These are phyloP conservation scores for Drosophila azteca DNA, from an alignment of 1,140 invertebrate species.

Conservation along the genomic window DNA sequence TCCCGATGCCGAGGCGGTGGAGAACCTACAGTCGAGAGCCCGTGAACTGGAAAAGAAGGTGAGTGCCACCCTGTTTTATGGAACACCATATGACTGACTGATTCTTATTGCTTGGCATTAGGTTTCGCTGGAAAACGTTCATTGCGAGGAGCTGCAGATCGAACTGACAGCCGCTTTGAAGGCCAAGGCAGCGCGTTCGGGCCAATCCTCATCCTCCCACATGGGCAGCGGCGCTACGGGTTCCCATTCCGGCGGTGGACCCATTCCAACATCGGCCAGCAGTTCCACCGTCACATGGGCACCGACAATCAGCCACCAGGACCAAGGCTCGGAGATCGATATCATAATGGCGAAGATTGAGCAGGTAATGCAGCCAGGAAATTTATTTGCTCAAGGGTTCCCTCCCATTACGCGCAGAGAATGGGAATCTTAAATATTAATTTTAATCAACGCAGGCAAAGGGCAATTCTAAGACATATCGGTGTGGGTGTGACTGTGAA, in stretches of 20 bases:
- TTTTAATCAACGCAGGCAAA: constrained; percentile 5
- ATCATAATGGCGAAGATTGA: constrained; percentile 97
- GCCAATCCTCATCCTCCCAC: constrained; percentile 25
- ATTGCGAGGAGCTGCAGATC: constrained; percentile 94
- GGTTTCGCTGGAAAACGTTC: constrained; percentile 93
- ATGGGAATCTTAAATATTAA: neutral
- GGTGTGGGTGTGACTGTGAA: neutral
- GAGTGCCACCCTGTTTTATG: constrained; percentile 1
- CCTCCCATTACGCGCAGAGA: constrained; percentile 9
- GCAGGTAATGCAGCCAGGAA: constrained; percentile 85
- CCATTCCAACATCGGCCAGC: constrained; percentile 82
- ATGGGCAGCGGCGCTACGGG: constrained; percentile 36
- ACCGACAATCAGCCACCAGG: constrained; percentile 86
- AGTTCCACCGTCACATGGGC: constrained; percentile 82
- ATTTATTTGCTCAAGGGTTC: neutral
- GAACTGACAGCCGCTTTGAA: constrained; percentile 89
- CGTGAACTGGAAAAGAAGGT: constrained; percentile 92
- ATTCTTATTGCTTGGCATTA: constrained; percentile 35
- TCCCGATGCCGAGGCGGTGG: constrained; percentile 86
- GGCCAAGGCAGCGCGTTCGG: constrained; percentile 67
- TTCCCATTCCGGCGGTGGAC: constrained; percentile 10
- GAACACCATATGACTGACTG: neutral
- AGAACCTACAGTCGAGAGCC: constrained; percentile 91
- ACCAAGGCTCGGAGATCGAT: constrained; percentile 93
- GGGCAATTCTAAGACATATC: neutral